A percentile compares a stretch with the other conserved stretches of the same genome.
These are phyloP conservation scores for Axis porcinus DNA, from an alignment of 2,113 vertebrate species.

Conservation along the genomic window DNA sequence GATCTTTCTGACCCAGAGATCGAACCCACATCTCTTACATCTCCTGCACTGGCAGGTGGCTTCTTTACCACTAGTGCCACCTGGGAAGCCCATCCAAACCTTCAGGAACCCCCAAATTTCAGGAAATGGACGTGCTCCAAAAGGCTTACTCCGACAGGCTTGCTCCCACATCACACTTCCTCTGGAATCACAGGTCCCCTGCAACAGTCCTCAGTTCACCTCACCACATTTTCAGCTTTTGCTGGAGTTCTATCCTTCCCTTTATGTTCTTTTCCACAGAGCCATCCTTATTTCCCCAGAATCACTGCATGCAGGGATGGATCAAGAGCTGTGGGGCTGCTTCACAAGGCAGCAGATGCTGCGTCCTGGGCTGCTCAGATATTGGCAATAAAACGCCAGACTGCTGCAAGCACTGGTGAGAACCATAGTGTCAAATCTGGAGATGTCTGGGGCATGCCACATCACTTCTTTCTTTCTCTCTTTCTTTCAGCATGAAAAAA, in stretches of 20 bases:
- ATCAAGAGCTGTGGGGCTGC: not conserved
- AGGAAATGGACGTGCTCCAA: fast-evolving
- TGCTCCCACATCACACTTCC: not conserved
- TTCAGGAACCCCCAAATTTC: not conserved
- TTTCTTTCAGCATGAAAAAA: not conserved
- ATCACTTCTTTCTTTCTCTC: not conserved
- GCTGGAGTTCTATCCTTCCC: not conserved
- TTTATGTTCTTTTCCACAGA: not conserved
- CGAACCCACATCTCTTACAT: not conserved
- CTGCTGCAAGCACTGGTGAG: not conserved
- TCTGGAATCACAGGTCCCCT: not conserved
- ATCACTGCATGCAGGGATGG: not conserved
- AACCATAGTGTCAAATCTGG: not conserved
- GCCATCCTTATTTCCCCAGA: not conserved
- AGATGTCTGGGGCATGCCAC: not conserved
- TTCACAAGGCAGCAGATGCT: not conserved
- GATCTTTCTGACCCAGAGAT: not conserved
- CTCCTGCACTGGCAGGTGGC: not conserved
- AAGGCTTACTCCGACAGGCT: not conserved
- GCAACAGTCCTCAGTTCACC: not conserved
- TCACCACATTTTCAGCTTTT: not conserved
- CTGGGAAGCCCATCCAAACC: not conserved
- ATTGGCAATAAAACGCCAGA: not conserved
- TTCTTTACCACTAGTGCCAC: not conserved
- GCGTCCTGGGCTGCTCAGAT: not conserved